A percentile compares a stretch with the other conserved stretches of the same genome.
Evolutionary conservation across 2,888 invertebrate species (phyloP).

Genomic region (Lasius platythorax): DNA sequence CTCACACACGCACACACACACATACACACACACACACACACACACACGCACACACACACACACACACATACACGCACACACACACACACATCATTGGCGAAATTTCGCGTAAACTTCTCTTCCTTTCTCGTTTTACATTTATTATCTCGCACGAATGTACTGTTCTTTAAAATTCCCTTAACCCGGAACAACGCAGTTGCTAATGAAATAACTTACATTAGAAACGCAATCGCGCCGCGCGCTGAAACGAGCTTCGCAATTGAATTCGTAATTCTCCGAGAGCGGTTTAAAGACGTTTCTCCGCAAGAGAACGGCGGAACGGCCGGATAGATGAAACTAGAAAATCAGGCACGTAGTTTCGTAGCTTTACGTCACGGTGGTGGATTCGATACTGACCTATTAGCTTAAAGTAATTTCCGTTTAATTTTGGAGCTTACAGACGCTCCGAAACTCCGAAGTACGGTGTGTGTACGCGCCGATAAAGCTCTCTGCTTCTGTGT

Average conservation of each 20-base stretch:
- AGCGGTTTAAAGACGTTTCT: conserved; percentile 25
- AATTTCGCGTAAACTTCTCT: conserved; percentile 1
- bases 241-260: background rate
- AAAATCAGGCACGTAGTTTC: conserved; percentile 55
- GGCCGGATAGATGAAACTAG: conserved; percentile 52
- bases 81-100: background rate
- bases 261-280: conserved; percentile 18
- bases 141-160: background rate
- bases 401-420: conserved; percentile 78
- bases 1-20: too few species aligned
- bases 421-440: conserved; percentile 72
- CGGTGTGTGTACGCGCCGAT: conserved; percentile 34
- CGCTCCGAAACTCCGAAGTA: background rate
- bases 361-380: conserved; percentile 50
- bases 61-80: too few species aligned
- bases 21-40: too few species aligned
- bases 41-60: too few species aligned
- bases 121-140: background rate
- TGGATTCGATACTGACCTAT: conserved; percentile 69
- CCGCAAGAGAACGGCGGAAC: background rate
- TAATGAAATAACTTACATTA: conserved; percentile 31
- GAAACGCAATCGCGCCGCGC: background rate
- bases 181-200: conserved; percentile 2
- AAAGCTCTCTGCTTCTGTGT: conserved; percentile 38
- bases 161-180: conserved; percentile 11